Base-by-base conservation (phyloP, 2,888 invertebrate genomes). In the Leucoptera coffeella region DNA sequence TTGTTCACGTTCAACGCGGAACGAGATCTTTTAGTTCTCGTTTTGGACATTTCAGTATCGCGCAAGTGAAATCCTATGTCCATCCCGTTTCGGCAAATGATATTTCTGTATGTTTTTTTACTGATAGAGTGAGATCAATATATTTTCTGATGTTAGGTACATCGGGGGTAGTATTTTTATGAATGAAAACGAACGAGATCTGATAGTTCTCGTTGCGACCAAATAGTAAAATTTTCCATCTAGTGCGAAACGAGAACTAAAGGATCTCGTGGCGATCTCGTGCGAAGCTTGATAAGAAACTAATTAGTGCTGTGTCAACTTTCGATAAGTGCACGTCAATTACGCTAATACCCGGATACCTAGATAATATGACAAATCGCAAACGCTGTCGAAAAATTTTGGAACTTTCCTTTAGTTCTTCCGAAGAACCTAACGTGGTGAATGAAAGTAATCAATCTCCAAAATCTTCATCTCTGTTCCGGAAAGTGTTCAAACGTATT, bases 251-350 rank as follows among this genome's bases (percentile, higher is more conserved):
- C 29, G 22, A 25, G 20, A 29, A 15, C 26, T 22, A 29, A 15
- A 20, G 13, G 26, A 21, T 12, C 26, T 28, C 28, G 28, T 28
- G 14, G 21, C 17, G 21, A 23, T 28, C 28, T 28, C 28, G 28
- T 28, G 12, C 17, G 22, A 22, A 28, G 11, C 15, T 15, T 14
- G 13, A 22, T 20, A n/a, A 28, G 11, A 23, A 20, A 28, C 12
- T 21, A 20, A 26, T 12, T 26, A 26, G 26, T 29, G 29, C 17
- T 22, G 26, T 29, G 29, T 23, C 25, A 26, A 29, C 29, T 29
- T 25, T 26, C 26, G 29, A 25, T 25, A 22, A 15, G 17, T 7
- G 17, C 17, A 9, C 17, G 17, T 12, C 14, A 14, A 19, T 12
- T n/a, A n/a, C 20, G 20, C 12, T 12, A 20, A 19, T 19, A 26